phyloP scores from a whole-genome alignment of 2,797 vertebrate species.

The Xyrichtys novacula region DNA sequence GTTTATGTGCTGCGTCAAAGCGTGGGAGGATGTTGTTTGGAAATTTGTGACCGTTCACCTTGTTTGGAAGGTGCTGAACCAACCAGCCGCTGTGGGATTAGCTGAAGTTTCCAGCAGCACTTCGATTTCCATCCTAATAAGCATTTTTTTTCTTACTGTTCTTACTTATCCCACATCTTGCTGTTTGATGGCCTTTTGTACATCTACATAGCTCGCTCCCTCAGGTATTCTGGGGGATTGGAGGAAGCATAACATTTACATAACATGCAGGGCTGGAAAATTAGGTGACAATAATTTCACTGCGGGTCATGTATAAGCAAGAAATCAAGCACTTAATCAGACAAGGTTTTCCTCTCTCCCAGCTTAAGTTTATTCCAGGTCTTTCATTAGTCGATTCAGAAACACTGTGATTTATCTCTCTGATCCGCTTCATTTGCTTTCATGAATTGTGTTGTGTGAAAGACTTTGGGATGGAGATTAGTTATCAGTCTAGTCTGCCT shows the following conservation, averaged over 20 bases:
- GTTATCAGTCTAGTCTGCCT: conserved; percentile 42
- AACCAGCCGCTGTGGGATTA: conserved; percentile 51
- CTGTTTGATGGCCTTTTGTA: conserved; percentile 62
- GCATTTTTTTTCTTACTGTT: conserved; percentile 41
- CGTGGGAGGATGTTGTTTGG: conserved; percentile 19
- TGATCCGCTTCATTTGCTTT: conserved; percentile 26
- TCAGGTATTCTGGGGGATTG: conserved; percentile 55
- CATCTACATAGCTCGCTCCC: conserved; percentile 65
- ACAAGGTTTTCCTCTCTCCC: conserved; percentile 37
- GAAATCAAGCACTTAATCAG: conserved; percentile 58
- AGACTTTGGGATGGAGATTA: conserved; percentile 48
- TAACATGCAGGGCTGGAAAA: conserved; percentile 55
- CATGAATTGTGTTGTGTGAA: conserved; percentile 24
- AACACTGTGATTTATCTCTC: conserved; percentile 71
- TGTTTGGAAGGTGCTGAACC: conserved; percentile 51
- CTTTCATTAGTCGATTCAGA: conserved; percentile 65
- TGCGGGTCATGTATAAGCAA: conserved; percentile 47
- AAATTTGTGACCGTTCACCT: conserved; percentile 29
- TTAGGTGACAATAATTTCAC: conserved; percentile 70
- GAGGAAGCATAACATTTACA: conserved; percentile 71
- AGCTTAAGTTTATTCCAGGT: conserved; percentile 42
- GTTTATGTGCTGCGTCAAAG: conserved; percentile 34
- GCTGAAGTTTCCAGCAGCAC: conserved; percentile 37
- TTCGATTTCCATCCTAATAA: conserved; percentile 74
- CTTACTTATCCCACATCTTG: too few relatives aligned